Percentiles rank a stretch among this genome's conserved stretches.
These are phyloP conservation scores for Polypterus bichir DNA, from an alignment of 2,113 vertebrate genomes.

Conservation along the genomic window DNA sequence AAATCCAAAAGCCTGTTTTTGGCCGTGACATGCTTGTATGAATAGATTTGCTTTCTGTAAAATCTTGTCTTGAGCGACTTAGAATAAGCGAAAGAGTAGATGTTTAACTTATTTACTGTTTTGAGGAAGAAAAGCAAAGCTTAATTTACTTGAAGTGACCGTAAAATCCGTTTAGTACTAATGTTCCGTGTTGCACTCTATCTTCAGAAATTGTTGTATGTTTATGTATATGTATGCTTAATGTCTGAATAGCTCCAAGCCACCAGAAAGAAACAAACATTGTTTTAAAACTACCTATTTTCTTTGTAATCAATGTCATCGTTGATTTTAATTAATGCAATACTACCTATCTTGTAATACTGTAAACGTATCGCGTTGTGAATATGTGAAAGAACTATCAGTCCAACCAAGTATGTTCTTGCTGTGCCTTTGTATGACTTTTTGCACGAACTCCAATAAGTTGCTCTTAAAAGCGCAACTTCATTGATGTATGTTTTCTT, in stretches of 20 bases:
- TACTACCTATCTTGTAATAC: conserved; percentile 66
- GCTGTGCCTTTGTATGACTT: conserved; percentile 75
- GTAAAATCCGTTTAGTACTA: conserved; percentile 63
- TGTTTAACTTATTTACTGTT: conserved; percentile 91
- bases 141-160: conserved; percentile 74
- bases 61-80: conserved; percentile 81
- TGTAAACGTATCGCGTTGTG: conserved; percentile 74
- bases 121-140: conserved; percentile 43
- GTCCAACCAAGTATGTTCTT: conserved; percentile 72
- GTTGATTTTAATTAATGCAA: conserved; percentile 70
- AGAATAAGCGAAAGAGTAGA: conserved; percentile 51
- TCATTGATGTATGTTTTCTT: conserved; percentile 68
- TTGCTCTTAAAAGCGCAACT: conserved; percentile 69
- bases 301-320: conserved; percentile 76
- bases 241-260: conserved; percentile 80
- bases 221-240: conserved; percentile 74
- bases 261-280: conserved; percentile 61
- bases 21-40: conserved; percentile 70
- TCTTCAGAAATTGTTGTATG: conserved; percentile 70
- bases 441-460: conserved; percentile 74
- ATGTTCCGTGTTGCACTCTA: conserved; percentile 78
- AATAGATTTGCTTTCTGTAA: conserved; percentile 75
- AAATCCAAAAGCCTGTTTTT: conserved; percentile 68
- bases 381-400: conserved; percentile 71
- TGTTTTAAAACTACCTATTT: conserved; percentile 74